Evolutionary conservation across 1,140 invertebrate genomes (phyloP), one percentile per base, ranked within the genome.

Genomic region (Drosophila ironensis): DNA sequence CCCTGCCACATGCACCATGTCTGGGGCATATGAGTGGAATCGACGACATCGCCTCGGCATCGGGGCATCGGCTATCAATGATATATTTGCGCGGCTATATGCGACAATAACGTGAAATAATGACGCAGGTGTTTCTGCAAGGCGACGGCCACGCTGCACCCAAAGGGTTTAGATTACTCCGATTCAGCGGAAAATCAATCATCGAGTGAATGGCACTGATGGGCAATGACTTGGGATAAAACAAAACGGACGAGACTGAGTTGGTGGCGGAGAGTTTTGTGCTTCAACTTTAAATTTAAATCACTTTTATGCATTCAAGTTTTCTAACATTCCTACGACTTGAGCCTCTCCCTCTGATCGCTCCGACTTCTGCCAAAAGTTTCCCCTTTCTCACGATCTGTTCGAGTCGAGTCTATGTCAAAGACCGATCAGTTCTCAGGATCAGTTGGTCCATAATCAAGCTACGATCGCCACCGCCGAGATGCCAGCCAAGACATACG

Each of bases 21-120:
- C 44, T 60, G 61, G 67, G 54, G 45, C 78, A 82, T 76, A 69
- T 84, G 80, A 73, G 72, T 76, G 67, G 76, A 77, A 67, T 52
- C 59, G 53, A 27, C 48, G 33, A 38, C 53, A 61, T 37, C n/a
- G n/a, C n/a, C n/a, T n/a, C 38, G 54, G 57, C 72, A 33, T 33
- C 30, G 14, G n/a, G n/a, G 30, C 30, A 81, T 73, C 64, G 72
- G 64, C 82, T 87, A 71, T 88, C 82, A 77, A 84, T 84, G 71
- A 82, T 61, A 66, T 82, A 81, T 81, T 64, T 57, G 71, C 63
- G 38, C 74, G 50, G 45, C 73, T 63, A 78, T 87, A 64, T 87
- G 74, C 74, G 81, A 72, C 71, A 81, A 88, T 72, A 88, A 84
- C 53, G 80, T 80, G 75, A 72, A 88, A 88, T 86, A 88, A 88